These are phyloP conservation scores for Temnothorax rugatulus DNA, from an alignment of 2,888 invertebrate species.

Conservation along the genomic window DNA sequence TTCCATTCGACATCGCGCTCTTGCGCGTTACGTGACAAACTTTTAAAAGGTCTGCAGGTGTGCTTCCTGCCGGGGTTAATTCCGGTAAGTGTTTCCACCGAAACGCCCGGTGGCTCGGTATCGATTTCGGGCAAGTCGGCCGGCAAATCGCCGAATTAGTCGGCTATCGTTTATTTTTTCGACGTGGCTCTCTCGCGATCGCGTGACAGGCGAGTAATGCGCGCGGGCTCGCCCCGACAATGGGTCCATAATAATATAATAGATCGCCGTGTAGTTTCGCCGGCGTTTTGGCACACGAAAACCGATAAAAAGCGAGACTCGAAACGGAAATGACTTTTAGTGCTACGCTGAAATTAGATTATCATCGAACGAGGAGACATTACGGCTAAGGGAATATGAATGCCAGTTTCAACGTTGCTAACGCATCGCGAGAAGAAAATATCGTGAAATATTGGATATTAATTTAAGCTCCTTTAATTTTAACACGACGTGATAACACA, in stretches of 20 bases:
- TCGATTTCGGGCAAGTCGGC: conserved; percentile 73
- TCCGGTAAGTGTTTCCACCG: conserved; percentile 71
- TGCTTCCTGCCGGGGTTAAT: conserved; percentile 61
- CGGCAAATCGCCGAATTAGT: conserved; percentile 77
- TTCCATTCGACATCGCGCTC: not conserved
- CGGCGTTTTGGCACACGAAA: conserved; percentile 43
- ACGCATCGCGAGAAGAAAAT: not conserved
- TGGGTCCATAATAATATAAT: conserved; percentile 81
- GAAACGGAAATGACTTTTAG: conserved; percentile 77
- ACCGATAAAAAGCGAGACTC: conserved; percentile 61
- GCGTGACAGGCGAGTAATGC: conserved; percentile 51
- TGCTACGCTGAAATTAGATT: conserved; percentile 79
- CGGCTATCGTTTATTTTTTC: conserved; percentile 67
- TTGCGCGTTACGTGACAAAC: conserved; percentile 40
- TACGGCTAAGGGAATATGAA: conserved; percentile 35
- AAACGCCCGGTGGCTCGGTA: conserved; percentile 62
- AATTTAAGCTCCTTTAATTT: conserved; percentile 7
- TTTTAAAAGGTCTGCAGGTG: conserved; percentile 62
- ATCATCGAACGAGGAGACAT: conserved; percentile 63
- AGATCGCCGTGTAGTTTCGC: conserved; percentile 77
- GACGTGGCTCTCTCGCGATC: conserved; percentile 50
- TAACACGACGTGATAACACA: conserved; percentile 5
- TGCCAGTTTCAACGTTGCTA: not conserved
- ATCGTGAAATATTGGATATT: conserved; percentile 8
- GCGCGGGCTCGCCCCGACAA: conserved; percentile 66